phyloP scores from a whole-genome alignment of 2,797 vertebrate genomes.

The Chelmon rostratus region DNA sequence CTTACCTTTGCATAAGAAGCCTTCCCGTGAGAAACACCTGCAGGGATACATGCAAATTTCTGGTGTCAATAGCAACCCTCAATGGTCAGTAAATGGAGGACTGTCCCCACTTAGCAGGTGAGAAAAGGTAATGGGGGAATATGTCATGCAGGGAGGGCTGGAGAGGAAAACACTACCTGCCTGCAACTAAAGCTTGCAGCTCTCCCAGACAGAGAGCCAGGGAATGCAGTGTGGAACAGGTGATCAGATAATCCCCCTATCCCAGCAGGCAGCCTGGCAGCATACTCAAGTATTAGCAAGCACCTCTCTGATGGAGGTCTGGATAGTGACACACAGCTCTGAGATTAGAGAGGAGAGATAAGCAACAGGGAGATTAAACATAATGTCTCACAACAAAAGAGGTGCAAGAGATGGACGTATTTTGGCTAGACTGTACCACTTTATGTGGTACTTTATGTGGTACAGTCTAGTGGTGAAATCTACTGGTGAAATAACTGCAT shows the following conservation, averaged over 20 bases:
- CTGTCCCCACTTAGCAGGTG: conserved; percentile 41
- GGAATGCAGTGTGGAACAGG: conserved; percentile 68
- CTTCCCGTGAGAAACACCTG: conserved; percentile 74
- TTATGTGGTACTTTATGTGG: background rate
- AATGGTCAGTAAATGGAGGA: conserved; percentile 43
- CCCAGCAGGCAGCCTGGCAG: conserved; percentile 54
- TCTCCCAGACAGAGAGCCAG: conserved; percentile 45
- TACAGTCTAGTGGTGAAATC: background rate
- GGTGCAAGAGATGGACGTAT: background rate
- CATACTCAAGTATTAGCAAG: conserved; percentile 65
- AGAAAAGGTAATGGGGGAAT: conserved; percentile 49
- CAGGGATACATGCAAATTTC: conserved; percentile 57
- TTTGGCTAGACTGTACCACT: background rate
- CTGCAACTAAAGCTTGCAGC: conserved; percentile 58
- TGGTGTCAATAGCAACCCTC: conserved; percentile 27
- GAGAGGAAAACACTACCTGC: conserved; percentile 60
- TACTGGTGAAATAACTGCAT: background rate
- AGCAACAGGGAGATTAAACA: conserved; percentile 46
- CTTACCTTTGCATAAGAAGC: conserved; percentile 29
- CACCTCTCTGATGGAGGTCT: conserved; percentile 67
- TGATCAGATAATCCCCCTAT: conserved; percentile 80
- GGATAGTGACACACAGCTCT: conserved; percentile 60
- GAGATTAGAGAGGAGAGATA: conserved; percentile 47
- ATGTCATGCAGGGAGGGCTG: conserved; percentile 9
- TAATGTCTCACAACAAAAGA: conserved; percentile 52